Conservation (phyloP, 2,113 vertebrate genomes). For the Girardinichthys multiradiatus region DNA sequence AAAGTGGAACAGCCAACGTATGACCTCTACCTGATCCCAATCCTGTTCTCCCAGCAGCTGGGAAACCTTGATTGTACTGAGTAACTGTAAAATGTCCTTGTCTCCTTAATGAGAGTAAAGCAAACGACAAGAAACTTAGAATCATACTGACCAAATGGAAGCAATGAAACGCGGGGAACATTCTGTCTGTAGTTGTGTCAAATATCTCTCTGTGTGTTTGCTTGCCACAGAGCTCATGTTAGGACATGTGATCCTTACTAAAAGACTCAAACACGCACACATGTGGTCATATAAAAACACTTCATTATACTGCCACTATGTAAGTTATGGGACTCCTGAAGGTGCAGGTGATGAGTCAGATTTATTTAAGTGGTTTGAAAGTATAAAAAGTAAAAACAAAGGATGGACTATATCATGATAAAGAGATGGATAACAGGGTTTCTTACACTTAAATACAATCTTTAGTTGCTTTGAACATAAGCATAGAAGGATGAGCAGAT, state of each 20-base stretch:
- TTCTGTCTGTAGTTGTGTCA: slow-evolving; percentile 7
- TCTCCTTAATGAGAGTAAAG: slow-evolving; percentile 7
- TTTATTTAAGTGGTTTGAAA: too few species aligned
- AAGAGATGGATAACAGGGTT: too few species aligned
- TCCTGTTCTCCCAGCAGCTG: slow-evolving; percentile 34
- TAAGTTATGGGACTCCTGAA: too few species aligned
- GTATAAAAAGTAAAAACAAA: too few species aligned
- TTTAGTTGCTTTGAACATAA: too few species aligned
- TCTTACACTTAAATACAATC: too few species aligned
- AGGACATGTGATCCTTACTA: slow-evolving; percentile 31
- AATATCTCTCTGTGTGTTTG: slow-evolving; percentile 13
- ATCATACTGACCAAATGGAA: not conserved
- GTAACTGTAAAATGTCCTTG: slow-evolving; percentile 4
- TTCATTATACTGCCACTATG: not conserved
- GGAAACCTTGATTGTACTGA: slow-evolving; percentile 15
- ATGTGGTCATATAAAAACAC: not conserved
- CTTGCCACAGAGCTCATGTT: slow-evolving; percentile 31
- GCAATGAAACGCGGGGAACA: slow-evolving; percentile 3
- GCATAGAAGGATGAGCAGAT: too few species aligned
- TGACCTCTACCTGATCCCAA: slow-evolving; percentile 34
- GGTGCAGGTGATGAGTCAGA: too few species aligned
- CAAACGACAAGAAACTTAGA: not conserved
- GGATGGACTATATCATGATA: too few species aligned
- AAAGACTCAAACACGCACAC: not conserved
- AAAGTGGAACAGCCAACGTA: slow-evolving; percentile 31